Evolutionary conservation across 2,888 invertebrate genomes (phyloP).

Genomic region (Elmis aenea): DNA sequence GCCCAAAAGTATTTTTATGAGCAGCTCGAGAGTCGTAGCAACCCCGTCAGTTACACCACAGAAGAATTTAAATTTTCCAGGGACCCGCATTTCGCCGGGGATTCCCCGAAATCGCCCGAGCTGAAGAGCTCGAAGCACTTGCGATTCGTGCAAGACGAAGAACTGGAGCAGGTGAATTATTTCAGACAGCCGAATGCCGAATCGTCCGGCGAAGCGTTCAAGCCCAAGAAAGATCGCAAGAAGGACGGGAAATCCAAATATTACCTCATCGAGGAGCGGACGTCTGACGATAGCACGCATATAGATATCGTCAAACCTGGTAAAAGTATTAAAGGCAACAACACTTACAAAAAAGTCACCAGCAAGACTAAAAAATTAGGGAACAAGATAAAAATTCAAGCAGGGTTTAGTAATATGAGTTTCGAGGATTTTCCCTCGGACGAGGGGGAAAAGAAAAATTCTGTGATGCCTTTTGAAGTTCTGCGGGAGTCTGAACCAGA

Average conservation of each 20-base stretch:
- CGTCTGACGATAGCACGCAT: conserved; percentile 39
- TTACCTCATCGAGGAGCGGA: conserved; percentile 49
- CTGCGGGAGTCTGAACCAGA: conserved; percentile 52
- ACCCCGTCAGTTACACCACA: conserved; percentile 8
- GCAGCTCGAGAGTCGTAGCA: conserved; percentile 5
- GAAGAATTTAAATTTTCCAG: conserved; percentile 23
- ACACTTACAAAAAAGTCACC: conserved; percentile 32
- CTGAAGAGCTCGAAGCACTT: too few relatives aligned
- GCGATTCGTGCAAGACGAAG: too few relatives aligned
- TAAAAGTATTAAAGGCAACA: conserved; percentile 32
- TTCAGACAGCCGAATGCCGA: too few relatives aligned
- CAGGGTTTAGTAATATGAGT: conserved; percentile 69
- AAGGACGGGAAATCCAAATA: conserved; percentile 50
- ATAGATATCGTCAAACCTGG: conserved; percentile 31
- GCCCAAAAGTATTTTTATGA: conserved; percentile 13
- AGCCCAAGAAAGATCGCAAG: conserved; percentile 37
- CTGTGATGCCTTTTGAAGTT: conserved; percentile 60
- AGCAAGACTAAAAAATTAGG: conserved; percentile 35
- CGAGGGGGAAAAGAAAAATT: conserved; percentile 49
- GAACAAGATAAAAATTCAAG: conserved; percentile 39
- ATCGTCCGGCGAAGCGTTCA: conserved; percentile 12
- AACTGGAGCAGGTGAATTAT: too few relatives aligned
- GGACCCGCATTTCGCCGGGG: conserved; percentile 6
- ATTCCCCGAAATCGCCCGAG: conserved; percentile 1
- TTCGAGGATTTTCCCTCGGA: conserved; percentile 70